Percentiles rank a stretch among this genome's conserved stretches.
These are phyloP conservation scores for Danionella dracula DNA, from an alignment of 2,797 vertebrate genomes.

Conservation along the genomic window DNA sequence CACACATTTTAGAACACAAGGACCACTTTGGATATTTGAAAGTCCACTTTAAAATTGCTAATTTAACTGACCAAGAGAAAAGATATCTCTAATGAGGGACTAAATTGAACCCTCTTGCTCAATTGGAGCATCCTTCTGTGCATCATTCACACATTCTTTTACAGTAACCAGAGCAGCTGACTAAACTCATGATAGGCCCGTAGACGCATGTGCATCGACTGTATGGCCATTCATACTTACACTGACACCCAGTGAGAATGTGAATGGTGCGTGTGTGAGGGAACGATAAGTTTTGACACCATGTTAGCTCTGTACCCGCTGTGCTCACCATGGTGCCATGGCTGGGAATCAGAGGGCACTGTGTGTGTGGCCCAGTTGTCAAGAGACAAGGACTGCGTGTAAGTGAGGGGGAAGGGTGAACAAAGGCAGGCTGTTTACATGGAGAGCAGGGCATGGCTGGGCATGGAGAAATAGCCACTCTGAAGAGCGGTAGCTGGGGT, in stretches of 20 bases:
- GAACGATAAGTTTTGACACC: slow-evolving; percentile 13
- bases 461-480: slow-evolving; percentile 13
- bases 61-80: too few species aligned
- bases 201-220: background rate
- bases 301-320: slow-evolving; percentile 32
- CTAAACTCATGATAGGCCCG: background rate
- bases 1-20: too few species aligned
- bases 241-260: slow-evolving; percentile 1
- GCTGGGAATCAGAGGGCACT: slow-evolving; percentile 35
- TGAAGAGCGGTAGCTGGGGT: background rate
- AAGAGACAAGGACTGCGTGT: slow-evolving; percentile 8
- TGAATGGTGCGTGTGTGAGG: background rate
- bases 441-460: slow-evolving; percentile 18
- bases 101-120: background rate
- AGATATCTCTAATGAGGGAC: too few species aligned
- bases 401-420: background rate
- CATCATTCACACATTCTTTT: background rate
- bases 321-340: slow-evolving; percentile 34
- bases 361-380: slow-evolving; percentile 40
- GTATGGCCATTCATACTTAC: background rate
- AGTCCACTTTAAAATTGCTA: too few species aligned
- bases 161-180: background rate
- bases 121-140: background rate
- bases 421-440: slow-evolving; percentile 35
- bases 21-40: too few species aligned